Base-by-base conservation (phyloP, 2,888 invertebrate species). In the Phortica magna region DNA sequence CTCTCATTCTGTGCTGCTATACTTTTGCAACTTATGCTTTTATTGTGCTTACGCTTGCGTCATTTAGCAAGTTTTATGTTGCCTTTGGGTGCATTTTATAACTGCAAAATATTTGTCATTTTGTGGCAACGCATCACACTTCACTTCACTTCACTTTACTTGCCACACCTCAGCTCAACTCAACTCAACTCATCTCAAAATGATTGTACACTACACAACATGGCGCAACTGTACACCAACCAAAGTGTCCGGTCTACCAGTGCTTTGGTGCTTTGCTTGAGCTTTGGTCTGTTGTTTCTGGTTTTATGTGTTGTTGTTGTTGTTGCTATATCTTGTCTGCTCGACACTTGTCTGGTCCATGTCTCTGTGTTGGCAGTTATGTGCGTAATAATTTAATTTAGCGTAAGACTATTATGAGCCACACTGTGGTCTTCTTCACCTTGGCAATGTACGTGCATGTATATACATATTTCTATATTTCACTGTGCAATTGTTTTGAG, bases 61-160 rank as follows among this genome's bases (percentile, higher is more conserved):
- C 83, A 84, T 86, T 84, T 85, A 76, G 79, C 81, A 81, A 84
- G 78, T 84, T 84, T 83, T 75, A 84, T 87, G 84, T 87, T 83
- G 87, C 84, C 84, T 83, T 80, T 85, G 87, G 85, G 84, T 87
- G 84, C 84, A 84, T 85, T 84, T 84, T 84, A 87, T 82, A 87
- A 84, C 84, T 82, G 85, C 80, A 84, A 84, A 87, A 85, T 84
- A 83, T 87, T 87, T 84, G 85, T 84, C 85, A 83, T 80, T 14
- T 75, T 72, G 19, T 71, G 53, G 10, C 61, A 17, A 19, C 19
- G 17, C 22, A 61, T 22, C 19, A 10, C 12, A 17, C 22, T 17
- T 22, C 17, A 61, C 59, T 19, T 19, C 59, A 61, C 59, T 22
- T 9, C 48, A 14, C 48, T 12, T 10, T 12, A 7, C 48, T 48